Conservation (phyloP, 2,888 invertebrate genomes). For the Norana najaformis region DNA sequence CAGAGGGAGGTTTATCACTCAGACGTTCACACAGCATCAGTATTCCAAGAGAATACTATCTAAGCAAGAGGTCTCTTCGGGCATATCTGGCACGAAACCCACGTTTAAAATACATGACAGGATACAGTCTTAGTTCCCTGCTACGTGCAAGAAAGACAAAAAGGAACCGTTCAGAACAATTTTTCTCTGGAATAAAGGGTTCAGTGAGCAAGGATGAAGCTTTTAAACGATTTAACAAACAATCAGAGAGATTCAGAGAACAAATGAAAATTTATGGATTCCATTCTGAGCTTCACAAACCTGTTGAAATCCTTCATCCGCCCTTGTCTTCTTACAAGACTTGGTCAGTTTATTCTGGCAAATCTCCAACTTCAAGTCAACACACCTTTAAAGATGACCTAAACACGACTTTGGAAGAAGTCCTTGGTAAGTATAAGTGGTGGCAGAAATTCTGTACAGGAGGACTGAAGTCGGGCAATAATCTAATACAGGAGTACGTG, state of each 20-base stretch:
- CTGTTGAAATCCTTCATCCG: background rate
- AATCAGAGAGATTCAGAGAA: background rate
- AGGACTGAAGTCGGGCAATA: background rate
- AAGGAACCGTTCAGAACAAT: background rate
- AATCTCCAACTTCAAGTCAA: background rate
- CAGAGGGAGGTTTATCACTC: background rate
- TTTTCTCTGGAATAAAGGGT: background rate
- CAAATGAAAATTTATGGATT: constrained; percentile 21
- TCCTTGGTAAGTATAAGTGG: background rate
- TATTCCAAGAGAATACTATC: background rate
- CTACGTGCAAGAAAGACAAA: background rate
- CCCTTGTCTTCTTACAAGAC: background rate
- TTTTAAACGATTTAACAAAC: background rate
- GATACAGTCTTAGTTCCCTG: background rate
- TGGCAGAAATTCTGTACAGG: constrained; percentile 14
- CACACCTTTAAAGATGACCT: background rate
- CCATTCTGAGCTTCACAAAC: background rate
- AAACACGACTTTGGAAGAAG: background rate
- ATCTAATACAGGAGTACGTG: constrained; percentile 25
- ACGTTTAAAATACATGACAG: background rate
- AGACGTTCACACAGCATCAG: background rate
- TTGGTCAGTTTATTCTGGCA: background rate
- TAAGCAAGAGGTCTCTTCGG: background rate
- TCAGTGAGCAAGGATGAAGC: background rate
- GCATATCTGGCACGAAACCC: background rate